Base-by-base conservation (phyloP, 2,888 invertebrate species). In the Gasteruption jaculator region DNA sequence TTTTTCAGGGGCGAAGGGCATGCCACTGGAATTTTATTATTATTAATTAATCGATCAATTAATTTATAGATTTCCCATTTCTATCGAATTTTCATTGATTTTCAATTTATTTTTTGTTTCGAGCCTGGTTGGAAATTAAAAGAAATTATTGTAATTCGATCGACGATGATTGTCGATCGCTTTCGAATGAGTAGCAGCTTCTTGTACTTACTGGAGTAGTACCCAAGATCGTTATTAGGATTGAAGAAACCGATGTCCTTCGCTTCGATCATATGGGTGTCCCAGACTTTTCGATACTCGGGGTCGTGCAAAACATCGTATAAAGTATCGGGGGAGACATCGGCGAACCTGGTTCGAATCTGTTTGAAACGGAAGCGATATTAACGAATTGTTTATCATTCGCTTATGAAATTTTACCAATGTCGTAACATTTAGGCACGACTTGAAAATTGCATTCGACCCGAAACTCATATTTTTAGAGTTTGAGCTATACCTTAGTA, bases 231-330 rank as follows among this genome's bases (percentile, higher is more conserved):
- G 65, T 92, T 93, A 73, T 91, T 92, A 18, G 91, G 90, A 74
- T 92, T 91, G 62, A 93, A 79, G 68, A 85, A 86, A 6, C 92
- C 92, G 44, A 93, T 89, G 67, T 92, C 91, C 59, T 82, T 82
- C 0, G 89, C 85, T 32, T 85, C 83, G 52, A 89, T 74, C 90
- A 93, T 91, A 68, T 91, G 86, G 34, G 85, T 85, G 73, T 93
- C 93, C 93, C 93, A 93, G 53, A 85, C 82, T 61, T 85, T 85
- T 48, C 92, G 76, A 72, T 90, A 92, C 59, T 85, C 85, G 0
- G 91, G 90, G 73, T 93, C 93, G 68, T 92, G 91, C 22, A 93
- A 76, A 27, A 92, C 92, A 69, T 93, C 92, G 71, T 91, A 93
- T 57, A 91, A 70, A 2, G 83, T 80, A 52, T 80, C 79, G 10